Percentiles rank a stretch among this genome's conserved stretches.
Conservation (phyloP, 2,113 vertebrate species). For the Bothrops jararaca region DNA sequence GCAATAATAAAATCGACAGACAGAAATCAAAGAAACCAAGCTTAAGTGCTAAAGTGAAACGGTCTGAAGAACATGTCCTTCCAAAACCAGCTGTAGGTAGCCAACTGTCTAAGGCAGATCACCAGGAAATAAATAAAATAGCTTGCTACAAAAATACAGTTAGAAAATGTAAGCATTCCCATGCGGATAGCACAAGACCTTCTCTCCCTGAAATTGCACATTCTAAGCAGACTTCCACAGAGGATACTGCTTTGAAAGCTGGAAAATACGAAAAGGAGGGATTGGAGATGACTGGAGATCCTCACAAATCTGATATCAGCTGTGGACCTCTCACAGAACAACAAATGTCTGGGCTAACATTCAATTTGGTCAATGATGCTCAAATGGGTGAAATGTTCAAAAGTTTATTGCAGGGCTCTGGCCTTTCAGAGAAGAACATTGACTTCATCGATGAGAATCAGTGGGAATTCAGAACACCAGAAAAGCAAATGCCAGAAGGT, state of each 20-base stretch:
- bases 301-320: constrained; percentile 78
- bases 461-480: constrained; percentile 84
- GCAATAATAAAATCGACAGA: constrained; percentile 50
- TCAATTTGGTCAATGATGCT: constrained; percentile 91
- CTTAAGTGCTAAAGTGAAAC: constrained; percentile 55
- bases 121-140: constrained; percentile 52
- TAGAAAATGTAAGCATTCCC: constrained; percentile 58
- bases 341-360: constrained; percentile 88
- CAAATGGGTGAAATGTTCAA: constrained; percentile 99
- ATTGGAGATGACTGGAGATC: constrained; percentile 53
- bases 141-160: constrained; percentile 43
- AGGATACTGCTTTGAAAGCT: constrained; percentile 29
- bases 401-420: constrained; percentile 90
- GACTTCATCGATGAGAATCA: constrained; percentile 68
- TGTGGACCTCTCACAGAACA: constrained; percentile 92
- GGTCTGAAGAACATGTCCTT: constrained; percentile 52
- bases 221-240: constrained; percentile 48
- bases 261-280: constrained; percentile 53
- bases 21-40: constrained; percentile 53
- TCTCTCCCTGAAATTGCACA: constrained; percentile 49
- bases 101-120: constrained; percentile 47
- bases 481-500: constrained; percentile 70
- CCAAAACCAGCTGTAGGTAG: constrained; percentile 42
- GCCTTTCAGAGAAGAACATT: constrained; percentile 78
- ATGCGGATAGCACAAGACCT: constrained; percentile 59